phyloP scores from a whole-genome alignment of 2,113 vertebrate species.

The Antigone vipio region DNA sequence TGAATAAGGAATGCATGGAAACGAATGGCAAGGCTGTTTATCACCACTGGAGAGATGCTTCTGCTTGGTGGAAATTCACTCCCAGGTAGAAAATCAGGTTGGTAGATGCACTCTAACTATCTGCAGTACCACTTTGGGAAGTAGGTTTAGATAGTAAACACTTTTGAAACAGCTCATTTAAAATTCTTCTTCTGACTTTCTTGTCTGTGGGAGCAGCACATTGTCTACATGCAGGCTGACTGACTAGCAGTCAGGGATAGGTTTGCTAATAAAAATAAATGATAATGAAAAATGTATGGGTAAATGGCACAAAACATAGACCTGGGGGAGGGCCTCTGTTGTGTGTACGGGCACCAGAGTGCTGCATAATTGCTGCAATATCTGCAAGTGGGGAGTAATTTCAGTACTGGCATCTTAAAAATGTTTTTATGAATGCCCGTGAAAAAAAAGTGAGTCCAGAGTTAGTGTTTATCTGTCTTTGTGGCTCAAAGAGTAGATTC shows the following conservation, averaged over 20 bases:
- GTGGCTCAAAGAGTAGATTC: not conserved
- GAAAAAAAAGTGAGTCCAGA: not conserved
- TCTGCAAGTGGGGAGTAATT: not conserved
- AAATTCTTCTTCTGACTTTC: constrained; percentile 4
- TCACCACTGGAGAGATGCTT: not conserved
- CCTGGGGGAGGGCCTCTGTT: not conserved
- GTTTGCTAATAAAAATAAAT: constrained; percentile 22
- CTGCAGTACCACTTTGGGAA: not conserved
- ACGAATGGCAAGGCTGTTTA: not conserved
- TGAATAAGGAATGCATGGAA: not conserved
- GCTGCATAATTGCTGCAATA: not conserved
- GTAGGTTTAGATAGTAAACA: not conserved
- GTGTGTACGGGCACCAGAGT: not conserved
- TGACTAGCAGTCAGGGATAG: not conserved
- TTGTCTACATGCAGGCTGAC: not conserved
- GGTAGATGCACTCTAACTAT: not conserved
- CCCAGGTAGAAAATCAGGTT: not conserved
- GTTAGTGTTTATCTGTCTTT: not conserved
- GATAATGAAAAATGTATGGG: not conserved
- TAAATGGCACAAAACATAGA: not conserved
- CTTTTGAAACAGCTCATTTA: not conserved
- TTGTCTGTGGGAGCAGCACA: not conserved
- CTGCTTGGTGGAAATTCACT: not conserved
- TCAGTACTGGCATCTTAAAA: not conserved
- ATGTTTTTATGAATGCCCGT: not conserved